phyloP scores from a whole-genome alignment of 2,113 vertebrate species.

The Myotis davidii region DNA sequence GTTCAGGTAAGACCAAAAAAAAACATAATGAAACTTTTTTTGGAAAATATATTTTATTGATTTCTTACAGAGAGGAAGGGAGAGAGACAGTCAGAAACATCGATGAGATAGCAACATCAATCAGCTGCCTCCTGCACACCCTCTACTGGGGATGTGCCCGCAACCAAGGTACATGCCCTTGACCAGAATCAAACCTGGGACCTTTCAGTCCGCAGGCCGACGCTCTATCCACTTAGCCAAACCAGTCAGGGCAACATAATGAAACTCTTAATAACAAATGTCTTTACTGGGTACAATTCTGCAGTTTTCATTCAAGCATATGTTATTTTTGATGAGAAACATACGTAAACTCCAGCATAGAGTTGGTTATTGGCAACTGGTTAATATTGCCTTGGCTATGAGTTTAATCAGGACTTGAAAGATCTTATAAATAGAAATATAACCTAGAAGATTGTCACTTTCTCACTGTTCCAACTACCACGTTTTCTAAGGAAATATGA shows the following conservation, averaged over 20 bases:
- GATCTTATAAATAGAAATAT: conserved; percentile 54
- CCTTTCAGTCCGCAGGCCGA: too few species aligned
- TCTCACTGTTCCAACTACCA: conserved; percentile 29
- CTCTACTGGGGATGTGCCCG: too few species aligned
- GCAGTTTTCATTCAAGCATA: conserved; percentile 59
- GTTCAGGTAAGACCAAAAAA: background rate
- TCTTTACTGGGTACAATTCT: background rate
- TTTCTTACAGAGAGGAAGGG: too few species aligned
- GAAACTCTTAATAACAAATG: conserved; percentile 45
- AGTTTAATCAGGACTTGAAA: conserved; percentile 48
- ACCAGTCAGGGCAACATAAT: background rate
- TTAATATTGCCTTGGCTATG: conserved; percentile 65
- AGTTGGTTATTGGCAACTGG: conserved; percentile 67
- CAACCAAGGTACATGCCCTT: too few species aligned
- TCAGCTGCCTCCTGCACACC: too few species aligned
- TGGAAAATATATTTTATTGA: too few species aligned
- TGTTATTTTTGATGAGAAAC: conserved; percentile 56
- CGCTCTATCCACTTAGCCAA: too few species aligned
- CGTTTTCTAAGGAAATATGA: conserved; percentile 2
- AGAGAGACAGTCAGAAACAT: too few species aligned
- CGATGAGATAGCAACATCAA: too few species aligned
- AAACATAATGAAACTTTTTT: background rate
- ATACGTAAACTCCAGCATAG: conserved; percentile 57
- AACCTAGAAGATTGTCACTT: conserved; percentile 14
- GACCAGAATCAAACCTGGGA: too few species aligned